Evolutionary conservation across 1,140 invertebrate genomes (phyloP), one percentile per base, ranked within the genome.

Genomic region (Zophobas morio): DNA sequence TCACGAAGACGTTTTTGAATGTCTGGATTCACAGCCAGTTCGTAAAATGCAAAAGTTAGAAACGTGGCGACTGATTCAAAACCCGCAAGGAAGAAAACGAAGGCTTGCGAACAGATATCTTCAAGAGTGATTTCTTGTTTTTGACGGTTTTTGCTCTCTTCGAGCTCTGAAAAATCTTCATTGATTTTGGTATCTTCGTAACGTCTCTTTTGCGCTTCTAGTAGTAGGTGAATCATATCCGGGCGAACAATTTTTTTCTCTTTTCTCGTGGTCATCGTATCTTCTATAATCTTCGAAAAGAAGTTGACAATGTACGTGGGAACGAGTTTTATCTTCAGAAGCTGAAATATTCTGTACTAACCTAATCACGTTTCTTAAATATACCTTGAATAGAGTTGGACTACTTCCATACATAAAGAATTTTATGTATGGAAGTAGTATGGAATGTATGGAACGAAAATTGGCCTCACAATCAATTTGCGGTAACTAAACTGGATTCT

Each of bases 211-310:
- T 72, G 79, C 1, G 84, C 81, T 70, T 87, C 81, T 80, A 87
- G 83, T 1, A 87, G 53, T 20, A 86, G 63, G 46, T 87, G 85
- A 33, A 87, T 84, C 82, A 87, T 84, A 42, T 87, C 86, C 2
- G 84, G 83, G 42, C 86, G 70, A 1, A 82, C 72, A 3, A 87
- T 81, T 1, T 84, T 82, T 2, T 86, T 77, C 20, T 83, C 75
- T 63, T 84, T 74, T 74, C 49, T 86, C 79, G 33, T 79, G 66
- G 34, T 82, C 79, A 32, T 51, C 6, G 63, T 70, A 6, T 70
- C 34, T 40, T 70, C 42, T 34, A 70, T 46, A 6, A 70, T 70
- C 6, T 70, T 32, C 1, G 63, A 42, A 33, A 70, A 70, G 36
- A 33, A 70, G 33, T 5, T 33, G 63, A n/a, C 8, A 1, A 70